Percentiles rank a stretch among this genome's conserved stretches.
These are phyloP conservation scores for Pegea sp. DNA, from an alignment of 23 tunicate species.

Conservation along the genomic window DNA sequence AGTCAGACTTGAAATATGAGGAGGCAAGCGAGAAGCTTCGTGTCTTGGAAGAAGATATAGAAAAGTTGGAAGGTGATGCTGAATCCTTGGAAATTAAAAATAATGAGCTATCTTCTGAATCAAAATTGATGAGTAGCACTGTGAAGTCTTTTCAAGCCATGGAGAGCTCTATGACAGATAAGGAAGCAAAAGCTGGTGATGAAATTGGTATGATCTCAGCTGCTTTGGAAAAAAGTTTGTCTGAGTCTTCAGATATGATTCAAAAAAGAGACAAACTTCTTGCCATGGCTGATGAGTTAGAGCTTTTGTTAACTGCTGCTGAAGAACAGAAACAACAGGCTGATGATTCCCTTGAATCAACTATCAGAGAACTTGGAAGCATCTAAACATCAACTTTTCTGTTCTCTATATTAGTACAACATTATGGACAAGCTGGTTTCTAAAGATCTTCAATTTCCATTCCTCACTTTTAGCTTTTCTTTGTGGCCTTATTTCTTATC, in stretches of 20 bases:
- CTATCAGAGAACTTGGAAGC: not conserved
- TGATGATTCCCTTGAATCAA: not conserved
- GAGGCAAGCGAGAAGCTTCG: not conserved
- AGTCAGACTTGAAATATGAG: not conserved
- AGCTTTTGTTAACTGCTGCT: not conserved
- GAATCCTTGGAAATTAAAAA: not conserved
- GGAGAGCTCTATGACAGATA: not conserved
- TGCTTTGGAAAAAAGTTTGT: not conserved
- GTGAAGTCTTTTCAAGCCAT: not conserved
- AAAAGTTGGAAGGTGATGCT: not conserved
- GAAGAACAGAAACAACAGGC: not conserved
- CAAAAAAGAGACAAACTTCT: not conserved
- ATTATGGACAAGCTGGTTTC: no score
- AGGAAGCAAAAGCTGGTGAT: slow-evolving; percentile 1
- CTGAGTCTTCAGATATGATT: not conserved
- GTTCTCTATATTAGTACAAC: no score
- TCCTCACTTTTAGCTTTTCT: no score
- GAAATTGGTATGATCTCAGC: not conserved
- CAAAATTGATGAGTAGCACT: not conserved
- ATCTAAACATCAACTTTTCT: not conserved
- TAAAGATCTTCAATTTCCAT: no score
- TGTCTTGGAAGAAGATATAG: not conserved
- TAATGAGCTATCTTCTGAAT: not conserved
- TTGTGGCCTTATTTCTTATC: no score
- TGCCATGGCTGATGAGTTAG: not conserved